These are phyloP conservation scores for Nestor notabilis DNA, from an alignment of 2,113 vertebrate species.

Conservation along the genomic window DNA sequence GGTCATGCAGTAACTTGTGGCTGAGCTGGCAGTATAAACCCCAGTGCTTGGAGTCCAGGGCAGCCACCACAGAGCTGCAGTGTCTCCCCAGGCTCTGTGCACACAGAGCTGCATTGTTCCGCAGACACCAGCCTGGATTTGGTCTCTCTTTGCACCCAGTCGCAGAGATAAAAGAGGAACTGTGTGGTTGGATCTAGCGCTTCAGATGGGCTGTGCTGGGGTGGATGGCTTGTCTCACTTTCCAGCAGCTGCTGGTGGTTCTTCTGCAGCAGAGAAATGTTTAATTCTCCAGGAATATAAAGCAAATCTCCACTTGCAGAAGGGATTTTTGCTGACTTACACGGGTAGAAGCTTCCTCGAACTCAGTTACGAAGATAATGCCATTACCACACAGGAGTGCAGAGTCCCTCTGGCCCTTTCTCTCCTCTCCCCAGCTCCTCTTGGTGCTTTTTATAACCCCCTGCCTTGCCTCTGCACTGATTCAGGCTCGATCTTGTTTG, in stretches of 20 bases:
- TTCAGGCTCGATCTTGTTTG: background rate
- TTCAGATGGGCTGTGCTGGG: background rate
- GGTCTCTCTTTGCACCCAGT: background rate
- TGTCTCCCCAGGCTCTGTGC: background rate
- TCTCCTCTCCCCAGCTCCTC: background rate
- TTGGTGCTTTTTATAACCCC: background rate
- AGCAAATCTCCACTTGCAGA: background rate
- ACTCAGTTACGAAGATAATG: too few relatives aligned
- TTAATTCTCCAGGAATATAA: rapidly evolving
- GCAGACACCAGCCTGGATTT: background rate
- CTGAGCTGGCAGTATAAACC: background rate
- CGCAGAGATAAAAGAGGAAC: conserved; percentile 9
- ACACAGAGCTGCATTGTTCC: background rate
- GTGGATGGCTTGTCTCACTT: background rate
- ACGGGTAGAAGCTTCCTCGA: background rate
- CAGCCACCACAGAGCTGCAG: background rate
- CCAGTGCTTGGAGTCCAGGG: background rate
- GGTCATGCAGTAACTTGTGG: background rate
- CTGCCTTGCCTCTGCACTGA: background rate
- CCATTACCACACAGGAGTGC: rapidly evolving
- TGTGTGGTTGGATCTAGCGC: background rate
- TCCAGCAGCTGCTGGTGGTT: background rate
- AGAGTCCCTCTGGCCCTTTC: background rate
- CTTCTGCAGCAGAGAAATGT: background rate
- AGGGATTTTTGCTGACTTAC: background rate